Base-by-base conservation (phyloP, 2,113 vertebrate genomes). In the Brachionichthys hirsutus region DNA sequence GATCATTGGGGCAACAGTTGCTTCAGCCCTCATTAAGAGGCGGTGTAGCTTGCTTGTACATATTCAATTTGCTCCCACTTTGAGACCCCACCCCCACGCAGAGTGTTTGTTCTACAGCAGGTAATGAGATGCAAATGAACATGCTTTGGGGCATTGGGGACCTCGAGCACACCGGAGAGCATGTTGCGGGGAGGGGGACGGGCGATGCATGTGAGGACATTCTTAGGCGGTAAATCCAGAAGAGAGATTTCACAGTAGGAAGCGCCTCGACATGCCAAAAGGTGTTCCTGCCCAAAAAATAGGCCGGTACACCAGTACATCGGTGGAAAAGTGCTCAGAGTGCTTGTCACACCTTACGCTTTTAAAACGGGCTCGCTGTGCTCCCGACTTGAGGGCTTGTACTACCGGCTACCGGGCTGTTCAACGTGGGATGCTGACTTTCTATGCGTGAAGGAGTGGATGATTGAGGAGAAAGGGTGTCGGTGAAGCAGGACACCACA, bases 71-170 rank as follows among this genome's bases (percentile, higher is more conserved):
- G 43, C 44, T 71, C 51, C 42, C 13, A 58, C 74, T 78, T 63
- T 70, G 62, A 41, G 63, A 68, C 66, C 54, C 66, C 53, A 9
- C 42, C 52, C 35, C 34, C 48, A 13, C 46, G 8, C 47, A 34
- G 41, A 7, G 45, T 43, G 62, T 83, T 81, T 86, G 78, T 66
- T 78, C 63, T 66, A 54, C 50, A 48, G 74, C 52, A 46, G 54
- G 63, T 85, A 89, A 91, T 88, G 80, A 88, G 66, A 91, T 91
- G 89, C 85, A 89, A 89, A 91, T 90, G 56, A 84, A 77, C 67
- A 67, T 55, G 72, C 78, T 56, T n/a, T 40, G 52, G 85, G 77
- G 86, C 78, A 82, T 76, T 80, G 51, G 62, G 65, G 69, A 80
- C 54, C 66, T 46, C 46, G 13, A 73, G 67, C 70, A n/a, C 66